Evolutionary conservation across 2,888 invertebrate genomes (phyloP).

Genomic region (Oscheius sp.): DNA sequence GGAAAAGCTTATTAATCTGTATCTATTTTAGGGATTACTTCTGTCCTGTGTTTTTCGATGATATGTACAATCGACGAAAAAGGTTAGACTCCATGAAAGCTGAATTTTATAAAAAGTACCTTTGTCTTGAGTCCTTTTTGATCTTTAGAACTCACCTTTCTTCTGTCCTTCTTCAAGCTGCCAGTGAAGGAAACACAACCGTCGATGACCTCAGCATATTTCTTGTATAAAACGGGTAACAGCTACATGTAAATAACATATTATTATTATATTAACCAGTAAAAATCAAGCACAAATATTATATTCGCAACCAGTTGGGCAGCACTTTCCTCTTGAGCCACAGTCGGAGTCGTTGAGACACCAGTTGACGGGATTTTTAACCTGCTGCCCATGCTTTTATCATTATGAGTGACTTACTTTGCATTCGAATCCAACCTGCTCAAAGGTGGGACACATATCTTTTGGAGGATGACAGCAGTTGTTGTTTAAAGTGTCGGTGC

Average conservation of each 20-base stretch:
- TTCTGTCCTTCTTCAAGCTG: slow-evolving; percentile 20
- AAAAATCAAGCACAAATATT: slow-evolving; percentile 21
- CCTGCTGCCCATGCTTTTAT: neutral
- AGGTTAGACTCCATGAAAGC: slow-evolving; percentile 21
- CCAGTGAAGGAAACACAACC: slow-evolving; percentile 6
- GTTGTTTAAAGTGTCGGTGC: neutral
- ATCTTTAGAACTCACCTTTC: slow-evolving; percentile 15
- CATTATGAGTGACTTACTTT: neutral
- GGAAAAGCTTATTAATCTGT: neutral
- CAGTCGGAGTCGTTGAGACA: slow-evolving; percentile 20
- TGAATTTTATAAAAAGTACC: slow-evolving; percentile 17
- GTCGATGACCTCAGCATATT: slow-evolving; percentile 24
- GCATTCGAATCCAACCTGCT: slow-evolving; percentile 14
- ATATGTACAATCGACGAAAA: slow-evolving; percentile 10
- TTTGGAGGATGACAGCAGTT: slow-evolving; percentile 24
- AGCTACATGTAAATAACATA: neutral
- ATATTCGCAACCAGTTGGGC: slow-evolving; percentile 28
- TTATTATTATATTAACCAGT: slow-evolving; percentile 2
- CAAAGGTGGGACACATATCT: slow-evolving; percentile 12
- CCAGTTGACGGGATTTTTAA: slow-evolving; percentile 21
- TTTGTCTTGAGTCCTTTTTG: neutral
- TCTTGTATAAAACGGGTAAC: slow-evolving; percentile 11
- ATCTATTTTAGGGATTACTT: slow-evolving; percentile 22
- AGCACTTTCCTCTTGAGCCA: slow-evolving; percentile 20
- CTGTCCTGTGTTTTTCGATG: slow-evolving; percentile 20